phyloP scores from a whole-genome alignment of 1,140 invertebrate species.

The Magallana ariakensis region DNA sequence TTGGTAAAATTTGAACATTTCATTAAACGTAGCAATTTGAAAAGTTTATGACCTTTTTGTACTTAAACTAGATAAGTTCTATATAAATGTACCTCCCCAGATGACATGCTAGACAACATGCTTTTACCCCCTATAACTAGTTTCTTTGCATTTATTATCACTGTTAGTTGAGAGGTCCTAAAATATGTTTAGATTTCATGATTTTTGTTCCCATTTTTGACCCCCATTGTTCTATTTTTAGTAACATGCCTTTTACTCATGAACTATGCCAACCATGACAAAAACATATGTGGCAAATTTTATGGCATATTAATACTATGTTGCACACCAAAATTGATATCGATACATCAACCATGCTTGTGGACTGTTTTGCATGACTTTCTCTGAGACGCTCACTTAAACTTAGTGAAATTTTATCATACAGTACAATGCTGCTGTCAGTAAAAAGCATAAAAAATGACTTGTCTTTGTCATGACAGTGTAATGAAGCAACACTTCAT shows the following conservation, averaged over 20 bases:
- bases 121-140: background rate
- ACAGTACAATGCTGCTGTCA: no score
- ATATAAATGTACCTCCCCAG: background rate
- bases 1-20: no score
- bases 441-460: no score
- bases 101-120: background rate
- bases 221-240: background rate
- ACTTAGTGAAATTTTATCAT: no score
- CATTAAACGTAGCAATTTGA: no score
- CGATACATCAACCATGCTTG: constrained; percentile 2
- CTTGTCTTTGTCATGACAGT: no score
- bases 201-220: background rate
- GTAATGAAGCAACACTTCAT: no score
- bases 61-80: background rate
- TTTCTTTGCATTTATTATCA: background rate
- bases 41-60: no score
- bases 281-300: background rate
- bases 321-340: constrained; percentile 11
- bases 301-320: background rate
- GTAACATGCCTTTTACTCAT: background rate
- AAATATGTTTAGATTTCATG: background rate
- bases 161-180: background rate
- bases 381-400: constrained; percentile 9
- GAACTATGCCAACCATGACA: background rate
- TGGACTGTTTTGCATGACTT: constrained; percentile 2